A percentile compares a stretch with the other conserved stretches of the same genome.
phyloP scores from a whole-genome alignment of 2,888 invertebrate species.

The Tetramorium bicarinatum region DNA sequence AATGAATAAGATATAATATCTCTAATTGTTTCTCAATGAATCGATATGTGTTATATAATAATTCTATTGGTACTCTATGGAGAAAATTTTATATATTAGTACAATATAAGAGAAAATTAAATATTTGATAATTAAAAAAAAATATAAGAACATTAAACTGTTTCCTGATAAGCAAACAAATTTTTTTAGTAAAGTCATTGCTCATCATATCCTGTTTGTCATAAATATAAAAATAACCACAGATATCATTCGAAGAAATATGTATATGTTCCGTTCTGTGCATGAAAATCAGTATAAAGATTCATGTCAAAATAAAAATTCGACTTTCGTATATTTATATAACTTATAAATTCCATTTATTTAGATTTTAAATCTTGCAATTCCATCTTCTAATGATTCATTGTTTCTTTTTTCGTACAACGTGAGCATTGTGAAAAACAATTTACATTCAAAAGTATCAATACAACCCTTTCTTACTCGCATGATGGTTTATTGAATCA shows the following conservation, averaged over 20 bases:
- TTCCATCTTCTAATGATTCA: neutral
- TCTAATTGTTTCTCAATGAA: neutral
- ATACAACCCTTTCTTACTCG: neutral
- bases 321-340: neutral
- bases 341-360: neutral
- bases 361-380: neutral
- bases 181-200: neutral
- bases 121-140: neutral
- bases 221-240: constrained; percentile 16
- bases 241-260: neutral
- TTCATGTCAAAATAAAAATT: neutral
- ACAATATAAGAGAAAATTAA: neutral
- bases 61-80: neutral
- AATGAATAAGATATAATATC: neutral
- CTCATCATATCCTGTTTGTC: constrained; percentile 21
- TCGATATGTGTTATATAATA: neutral
- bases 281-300: neutral
- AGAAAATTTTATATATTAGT: neutral
- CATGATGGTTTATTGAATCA: neutral
- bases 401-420: neutral
- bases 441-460: constrained; percentile 25
- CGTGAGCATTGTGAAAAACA: neutral
- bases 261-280: neutral
- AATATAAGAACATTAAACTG: neutral
- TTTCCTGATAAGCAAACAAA: neutral